Conservation (phyloP, 1,140 invertebrate species). For the Atopsyche davidsoni region DNA sequence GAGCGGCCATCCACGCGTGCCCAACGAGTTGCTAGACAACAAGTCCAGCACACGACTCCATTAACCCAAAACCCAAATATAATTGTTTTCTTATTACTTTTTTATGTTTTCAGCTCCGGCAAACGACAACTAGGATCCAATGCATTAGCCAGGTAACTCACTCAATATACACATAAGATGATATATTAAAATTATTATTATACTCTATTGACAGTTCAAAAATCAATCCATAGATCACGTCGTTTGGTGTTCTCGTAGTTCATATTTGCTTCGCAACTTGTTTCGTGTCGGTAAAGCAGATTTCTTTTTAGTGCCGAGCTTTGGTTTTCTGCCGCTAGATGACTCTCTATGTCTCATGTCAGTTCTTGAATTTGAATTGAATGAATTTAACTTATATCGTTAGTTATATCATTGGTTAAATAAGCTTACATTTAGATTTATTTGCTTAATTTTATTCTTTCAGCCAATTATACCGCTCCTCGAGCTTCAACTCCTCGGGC, state of each 20-base stretch:
- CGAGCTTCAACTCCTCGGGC: conserved; percentile 84
- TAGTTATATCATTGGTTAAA: too few species aligned
- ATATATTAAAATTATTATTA: background rate
- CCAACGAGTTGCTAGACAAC: too few species aligned
- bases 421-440: too few species aligned
- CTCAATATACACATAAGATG: background rate
- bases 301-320: conserved; percentile 3
- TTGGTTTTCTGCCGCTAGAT: conserved; percentile 6
- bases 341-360: background rate
- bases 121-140: conserved; percentile 73
- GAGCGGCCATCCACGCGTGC: too few species aligned
- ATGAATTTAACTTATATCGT: too few species aligned
- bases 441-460: conserved; percentile 38
- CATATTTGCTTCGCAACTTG: background rate
- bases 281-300: conserved; percentile 18
- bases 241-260: background rate
- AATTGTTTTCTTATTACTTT: too few species aligned
- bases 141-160: conserved; percentile 73
- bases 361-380: background rate
- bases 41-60: too few species aligned
- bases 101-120: conserved; percentile 59
- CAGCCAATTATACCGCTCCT: conserved; percentile 83
- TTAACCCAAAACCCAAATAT: too few species aligned
- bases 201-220: background rate
- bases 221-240: background rate